Evolutionary conservation across 2,797 vertebrate species (phyloP), one percentile per base, ranked within the genome.

Genomic region (Chelon auratus): DNA sequence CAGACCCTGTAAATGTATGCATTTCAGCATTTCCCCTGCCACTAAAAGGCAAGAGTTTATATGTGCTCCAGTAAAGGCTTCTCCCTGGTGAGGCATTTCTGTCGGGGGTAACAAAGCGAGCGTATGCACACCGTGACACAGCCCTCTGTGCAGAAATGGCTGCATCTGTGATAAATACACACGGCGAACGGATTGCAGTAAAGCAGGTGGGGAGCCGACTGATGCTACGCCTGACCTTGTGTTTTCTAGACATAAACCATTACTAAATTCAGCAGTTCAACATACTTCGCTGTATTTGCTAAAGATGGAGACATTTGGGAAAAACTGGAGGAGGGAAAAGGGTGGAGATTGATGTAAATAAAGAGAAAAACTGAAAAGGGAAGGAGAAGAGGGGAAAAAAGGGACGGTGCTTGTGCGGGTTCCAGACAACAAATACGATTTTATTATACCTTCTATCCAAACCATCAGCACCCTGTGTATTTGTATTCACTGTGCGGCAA

Each of bases 21-120:
- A 82, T 89, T 84, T 78, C 78, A 86, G 84, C 75, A 81, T 88
- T 86, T 83, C 85, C 84, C 77, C 56, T 81, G 83, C 87, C 69
- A 78, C 85, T 91, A 90, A 90, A 87, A 91, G 72, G 78, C 72
- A 75, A 63, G 82, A 87, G 85, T 91, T 93, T 87, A 90, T 87
- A 85, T 88, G 83, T 82, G 83, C 80, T 85, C 83, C 75, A 78
- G 87, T 91, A 90, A 92, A 91, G 86, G 79, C 82, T 87, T 87
- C 66, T 91, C 89, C 89, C 91, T 67, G 57, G 89, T 85, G 91
- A 87, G 87, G 61, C 87, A 80, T 91, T 85, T 79, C 87, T 87
- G 87, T 90, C 83, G 53, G 70, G 88, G 81, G 82, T 89, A 92
- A 90, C 87, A 91, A 85, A 90, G 88, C 85, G 87, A 86, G 78